Percentiles rank a stretch among this genome's conserved stretches.
These are phyloP conservation scores for Pomacea maculata DNA, from an alignment of 1,140 invertebrate genomes.

Conservation along the genomic window DNA sequence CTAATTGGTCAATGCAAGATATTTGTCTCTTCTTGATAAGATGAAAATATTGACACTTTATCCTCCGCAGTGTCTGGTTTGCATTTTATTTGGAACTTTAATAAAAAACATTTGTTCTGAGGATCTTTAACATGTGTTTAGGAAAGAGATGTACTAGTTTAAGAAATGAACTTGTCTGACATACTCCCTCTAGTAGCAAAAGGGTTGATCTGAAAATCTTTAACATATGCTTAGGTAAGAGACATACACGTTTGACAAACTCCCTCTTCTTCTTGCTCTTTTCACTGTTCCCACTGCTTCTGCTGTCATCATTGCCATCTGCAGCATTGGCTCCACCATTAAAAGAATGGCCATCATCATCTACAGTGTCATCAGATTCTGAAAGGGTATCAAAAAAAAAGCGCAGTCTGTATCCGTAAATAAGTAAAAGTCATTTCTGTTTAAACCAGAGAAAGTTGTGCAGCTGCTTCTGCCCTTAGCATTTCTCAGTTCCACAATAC, in stretches of 20 bases:
- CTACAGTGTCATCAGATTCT: constrained; percentile 55
- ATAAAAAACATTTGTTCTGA: no score
- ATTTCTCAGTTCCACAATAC: neutral
- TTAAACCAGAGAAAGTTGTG: neutral
- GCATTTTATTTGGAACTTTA: no score
- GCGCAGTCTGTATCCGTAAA: neutral
- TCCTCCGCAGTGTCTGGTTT: no score
- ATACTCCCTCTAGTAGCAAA: neutral
- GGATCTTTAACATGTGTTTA: no score
- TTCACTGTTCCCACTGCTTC: constrained; percentile 16
- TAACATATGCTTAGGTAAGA: neutral
- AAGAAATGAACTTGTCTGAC: neutral
- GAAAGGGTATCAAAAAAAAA: constrained; percentile 16
- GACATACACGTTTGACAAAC: constrained; percentile 54
- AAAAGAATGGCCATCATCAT: constrained; percentile 49
- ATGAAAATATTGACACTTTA: no score
- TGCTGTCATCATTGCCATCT: constrained; percentile 23
- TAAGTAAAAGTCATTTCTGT: neutral
- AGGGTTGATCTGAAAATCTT: neutral
- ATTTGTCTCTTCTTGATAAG: no score
- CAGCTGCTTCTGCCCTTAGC: neutral
- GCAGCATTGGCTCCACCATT: constrained; percentile 19
- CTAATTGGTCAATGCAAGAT: no score
- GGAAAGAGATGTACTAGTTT: no score
- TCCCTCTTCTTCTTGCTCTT: constrained; percentile 38